A percentile compares a stretch with the other conserved stretches of the same genome.
phyloP scores from a whole-genome alignment of 2,888 invertebrate genomes.

The Craniophora ligustri region DNA sequence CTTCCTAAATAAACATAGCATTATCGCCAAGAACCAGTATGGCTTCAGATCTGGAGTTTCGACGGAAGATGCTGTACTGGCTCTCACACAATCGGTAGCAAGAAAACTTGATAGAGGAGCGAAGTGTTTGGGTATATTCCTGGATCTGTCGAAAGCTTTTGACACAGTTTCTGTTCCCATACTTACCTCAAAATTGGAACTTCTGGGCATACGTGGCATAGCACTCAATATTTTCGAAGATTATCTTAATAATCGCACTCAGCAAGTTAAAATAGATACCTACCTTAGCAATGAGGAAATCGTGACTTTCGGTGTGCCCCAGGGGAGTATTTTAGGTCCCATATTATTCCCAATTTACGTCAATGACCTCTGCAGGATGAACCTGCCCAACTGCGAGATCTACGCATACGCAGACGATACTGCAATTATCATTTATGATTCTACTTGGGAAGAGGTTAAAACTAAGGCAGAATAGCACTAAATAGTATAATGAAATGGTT shows the following conservation, averaged over 20 bases:
- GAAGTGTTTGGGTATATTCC: neutral
- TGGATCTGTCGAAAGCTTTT: neutral
- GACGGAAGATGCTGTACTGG: neutral
- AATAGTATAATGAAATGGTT: too few relatives aligned
- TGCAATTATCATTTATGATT: neutral
- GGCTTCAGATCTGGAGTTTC: neutral
- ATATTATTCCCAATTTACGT: constrained; percentile 3
- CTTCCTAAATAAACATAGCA: neutral
- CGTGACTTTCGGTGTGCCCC: constrained; percentile 4
- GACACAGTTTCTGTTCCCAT: too few relatives aligned
- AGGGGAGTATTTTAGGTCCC: constrained; percentile 3
- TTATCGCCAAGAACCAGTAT: neutral
- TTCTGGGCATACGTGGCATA: neutral
- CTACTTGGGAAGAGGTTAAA: neutral
- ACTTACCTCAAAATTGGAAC: neutral
- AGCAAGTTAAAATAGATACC: neutral
- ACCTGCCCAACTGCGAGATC: neutral
- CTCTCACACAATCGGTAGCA: neutral
- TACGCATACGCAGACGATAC: neutral
- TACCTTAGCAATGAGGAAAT: neutral
- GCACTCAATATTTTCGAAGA: neutral
- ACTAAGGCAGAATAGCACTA: too few relatives aligned
- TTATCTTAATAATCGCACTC: neutral
- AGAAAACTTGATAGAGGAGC: neutral
- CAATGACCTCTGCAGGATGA: constrained; percentile 7